These are phyloP conservation scores for Drosophila murphyi DNA, from an alignment of 1,140 invertebrate genomes.

Conservation along the genomic window DNA sequence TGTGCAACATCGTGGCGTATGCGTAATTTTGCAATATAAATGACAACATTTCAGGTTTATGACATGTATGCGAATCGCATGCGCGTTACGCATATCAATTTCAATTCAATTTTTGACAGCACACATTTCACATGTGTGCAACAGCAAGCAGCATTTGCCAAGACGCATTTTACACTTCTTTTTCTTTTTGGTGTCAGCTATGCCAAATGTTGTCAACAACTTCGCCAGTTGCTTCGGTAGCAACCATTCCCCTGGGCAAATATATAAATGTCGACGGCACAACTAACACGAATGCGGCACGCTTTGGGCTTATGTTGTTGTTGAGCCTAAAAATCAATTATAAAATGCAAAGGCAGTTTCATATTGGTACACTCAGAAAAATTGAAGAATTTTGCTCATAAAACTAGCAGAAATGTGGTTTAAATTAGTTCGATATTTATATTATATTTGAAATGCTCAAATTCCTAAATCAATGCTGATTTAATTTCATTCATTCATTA, in stretches of 20 bases:
- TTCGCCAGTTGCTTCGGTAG: constrained; percentile 23
- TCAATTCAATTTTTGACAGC: constrained; percentile 77
- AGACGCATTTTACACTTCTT: constrained; percentile 57
- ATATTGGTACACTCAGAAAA: constrained; percentile 17
- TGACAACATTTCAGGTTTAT: constrained; percentile 73
- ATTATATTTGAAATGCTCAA: too few relatives aligned
- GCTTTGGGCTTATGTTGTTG: constrained; percentile 13
- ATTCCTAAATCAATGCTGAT: too few relatives aligned
- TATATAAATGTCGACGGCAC: constrained; percentile 78
- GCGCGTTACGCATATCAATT: constrained; percentile 75
- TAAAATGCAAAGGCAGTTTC: constrained; percentile 69
- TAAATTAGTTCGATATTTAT: too few relatives aligned
- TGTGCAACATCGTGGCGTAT: constrained; percentile 66
- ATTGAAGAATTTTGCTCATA: too few relatives aligned
- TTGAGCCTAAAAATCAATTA: constrained; percentile 75
- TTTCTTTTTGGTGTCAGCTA: constrained; percentile 61
- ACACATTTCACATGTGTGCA: constrained; percentile 45
- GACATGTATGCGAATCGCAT: constrained; percentile 56
- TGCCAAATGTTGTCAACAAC: constrained; percentile 68
- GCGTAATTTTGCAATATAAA: constrained; percentile 76
- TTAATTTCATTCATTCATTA: too few relatives aligned
- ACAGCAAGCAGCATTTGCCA: constrained; percentile 54
- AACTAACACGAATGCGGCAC: constrained; percentile 53
- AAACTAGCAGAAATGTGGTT: too few relatives aligned
- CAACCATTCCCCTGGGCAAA: constrained; percentile 76